Percentiles rank a stretch among this genome's conserved stretches.
Conservation (phyloP, 2,888 invertebrate species). For the Lepas anatifera region DNA sequence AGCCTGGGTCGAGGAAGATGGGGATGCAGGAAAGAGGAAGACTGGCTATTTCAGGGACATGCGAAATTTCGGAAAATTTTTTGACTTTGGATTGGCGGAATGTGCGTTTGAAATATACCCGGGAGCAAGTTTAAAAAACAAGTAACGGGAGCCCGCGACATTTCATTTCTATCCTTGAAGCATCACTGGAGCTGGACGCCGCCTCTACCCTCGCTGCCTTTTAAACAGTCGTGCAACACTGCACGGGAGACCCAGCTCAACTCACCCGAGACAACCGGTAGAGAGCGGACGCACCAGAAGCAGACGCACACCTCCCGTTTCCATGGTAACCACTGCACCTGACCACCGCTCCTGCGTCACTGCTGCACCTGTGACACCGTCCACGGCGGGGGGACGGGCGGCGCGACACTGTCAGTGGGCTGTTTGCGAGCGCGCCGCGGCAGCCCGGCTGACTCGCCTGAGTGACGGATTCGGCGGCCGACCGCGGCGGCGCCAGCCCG, state of each 20-base stretch:
- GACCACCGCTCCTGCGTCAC: neutral
- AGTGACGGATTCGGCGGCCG: neutral
- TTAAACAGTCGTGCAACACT: no score
- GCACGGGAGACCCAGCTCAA: neutral
- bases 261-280: no score
- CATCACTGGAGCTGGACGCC: no score
- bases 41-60: no score
- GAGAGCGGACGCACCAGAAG: constrained; percentile 5
- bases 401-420: neutral
- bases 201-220: no score
- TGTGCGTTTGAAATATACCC: no score
- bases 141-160: neutral
- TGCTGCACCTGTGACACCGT: neutral
- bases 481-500: neutral
- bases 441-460: neutral
- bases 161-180: no score
- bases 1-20: no score
- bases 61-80: no score
- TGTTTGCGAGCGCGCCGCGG: neutral
- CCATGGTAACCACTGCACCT: neutral
- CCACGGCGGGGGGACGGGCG: neutral
- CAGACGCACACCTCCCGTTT: neutral
- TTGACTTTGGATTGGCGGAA: no score
- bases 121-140: no score
- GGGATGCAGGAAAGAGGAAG: no score